Evolutionary conservation across 2,113 vertebrate genomes (phyloP).

Genomic region (Campylomormyrus numenius): DNA sequence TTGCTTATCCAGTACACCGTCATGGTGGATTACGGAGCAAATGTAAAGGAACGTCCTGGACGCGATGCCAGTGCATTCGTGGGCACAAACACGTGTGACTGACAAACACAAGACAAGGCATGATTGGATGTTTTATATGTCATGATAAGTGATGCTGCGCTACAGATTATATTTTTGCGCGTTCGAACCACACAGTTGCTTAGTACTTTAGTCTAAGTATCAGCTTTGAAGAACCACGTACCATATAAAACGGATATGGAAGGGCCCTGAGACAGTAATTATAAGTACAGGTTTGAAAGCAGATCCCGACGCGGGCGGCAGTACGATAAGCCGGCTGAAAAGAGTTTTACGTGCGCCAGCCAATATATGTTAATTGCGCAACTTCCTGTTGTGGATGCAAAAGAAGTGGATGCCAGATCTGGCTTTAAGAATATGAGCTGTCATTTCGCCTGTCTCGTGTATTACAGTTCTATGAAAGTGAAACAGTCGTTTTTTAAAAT

Average conservation of each 20-base stretch:
- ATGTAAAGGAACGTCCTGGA: not conserved
- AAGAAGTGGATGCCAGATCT: not conserved
- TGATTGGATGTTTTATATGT: not conserved
- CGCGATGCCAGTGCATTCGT: not conserved
- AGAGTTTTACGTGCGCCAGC: slow-evolving; percentile 2
- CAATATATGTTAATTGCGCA: slow-evolving; percentile 30
- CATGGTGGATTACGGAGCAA: not conserved
- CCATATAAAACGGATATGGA: not conserved
- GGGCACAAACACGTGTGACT: not conserved
- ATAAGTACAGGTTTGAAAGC: not conserved
- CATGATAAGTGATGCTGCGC: not conserved
- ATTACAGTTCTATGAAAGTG: not conserved
- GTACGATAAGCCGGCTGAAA: not conserved
- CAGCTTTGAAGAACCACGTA: not conserved
- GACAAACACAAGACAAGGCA: not conserved
- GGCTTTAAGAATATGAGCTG: not conserved
- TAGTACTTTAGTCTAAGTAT: not conserved
- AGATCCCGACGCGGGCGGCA: not conserved
- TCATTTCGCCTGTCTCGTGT: not conserved
- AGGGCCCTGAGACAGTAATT: not conserved
- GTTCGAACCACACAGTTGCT: not conserved
- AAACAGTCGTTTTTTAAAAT: not conserved
- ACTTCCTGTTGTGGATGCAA: slow-evolving; percentile 53
- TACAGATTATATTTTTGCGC: not conserved
- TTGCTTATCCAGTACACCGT: not conserved